phyloP scores from a whole-genome alignment of 1,140 invertebrate species.

The Paraescarpia echinospica region DNA sequence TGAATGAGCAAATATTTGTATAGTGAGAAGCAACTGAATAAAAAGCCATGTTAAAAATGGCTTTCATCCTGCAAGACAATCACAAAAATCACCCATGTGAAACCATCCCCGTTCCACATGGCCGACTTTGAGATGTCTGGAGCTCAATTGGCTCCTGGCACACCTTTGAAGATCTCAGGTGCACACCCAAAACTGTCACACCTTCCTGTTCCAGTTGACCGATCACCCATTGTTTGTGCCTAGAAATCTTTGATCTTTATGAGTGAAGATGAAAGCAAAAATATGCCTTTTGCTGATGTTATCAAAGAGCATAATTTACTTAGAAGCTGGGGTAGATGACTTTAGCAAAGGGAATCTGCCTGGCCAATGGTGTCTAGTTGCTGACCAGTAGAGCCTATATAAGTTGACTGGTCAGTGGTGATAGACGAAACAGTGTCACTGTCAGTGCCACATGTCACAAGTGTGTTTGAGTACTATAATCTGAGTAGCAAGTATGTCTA shows the following conservation, averaged over 20 bases:
- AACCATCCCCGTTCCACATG: not conserved
- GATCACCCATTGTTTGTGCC: not conserved
- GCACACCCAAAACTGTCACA: not conserved
- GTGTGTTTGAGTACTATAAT: slow-evolving; percentile 1
- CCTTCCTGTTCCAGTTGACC: not conserved
- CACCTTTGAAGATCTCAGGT: not conserved
- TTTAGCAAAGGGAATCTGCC: not conserved
- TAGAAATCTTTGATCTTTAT: slow-evolving; percentile 1
- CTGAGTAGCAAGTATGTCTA: not conserved
- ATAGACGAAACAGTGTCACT: not conserved
- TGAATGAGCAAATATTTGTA: not conserved
- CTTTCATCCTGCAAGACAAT: not conserved
- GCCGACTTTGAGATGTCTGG: not conserved
- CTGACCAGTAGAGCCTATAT: not conserved
- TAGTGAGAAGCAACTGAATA: not conserved
- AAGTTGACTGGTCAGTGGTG: not conserved
- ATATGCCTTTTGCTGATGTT: not conserved
- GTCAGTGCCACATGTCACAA: not conserved
- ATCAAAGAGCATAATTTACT: not conserved
- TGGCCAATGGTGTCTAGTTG: not conserved
- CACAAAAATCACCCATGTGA: not conserved
- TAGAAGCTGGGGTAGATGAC: not conserved
- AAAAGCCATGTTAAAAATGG: not conserved
- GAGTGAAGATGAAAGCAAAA: not conserved
- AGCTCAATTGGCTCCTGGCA: not conserved